These are phyloP conservation scores for Dolichomitus sp. DNA, from an alignment of 2,888 invertebrate species.

Conservation along the genomic window DNA sequence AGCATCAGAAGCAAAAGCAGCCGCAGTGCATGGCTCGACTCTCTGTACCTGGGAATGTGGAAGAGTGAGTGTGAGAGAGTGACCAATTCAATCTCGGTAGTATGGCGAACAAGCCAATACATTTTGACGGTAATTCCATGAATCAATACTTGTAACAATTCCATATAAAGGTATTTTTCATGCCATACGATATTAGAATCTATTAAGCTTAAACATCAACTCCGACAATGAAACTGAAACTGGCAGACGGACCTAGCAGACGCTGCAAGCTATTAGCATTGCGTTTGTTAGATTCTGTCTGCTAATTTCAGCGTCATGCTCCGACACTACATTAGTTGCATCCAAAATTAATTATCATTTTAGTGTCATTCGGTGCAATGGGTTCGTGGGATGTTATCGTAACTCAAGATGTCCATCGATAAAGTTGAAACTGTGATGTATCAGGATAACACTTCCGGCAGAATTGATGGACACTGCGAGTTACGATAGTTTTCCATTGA, in stretches of 20 bases:
- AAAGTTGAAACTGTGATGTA: slow-evolving; percentile 1
- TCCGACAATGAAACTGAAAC: too few relatives aligned
- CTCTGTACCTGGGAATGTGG: background rate
- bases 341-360: background rate
- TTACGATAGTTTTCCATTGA: slow-evolving; percentile 8
- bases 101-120: slow-evolving; percentile 1
- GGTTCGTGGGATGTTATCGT: background rate
- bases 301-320: too few relatives aligned
- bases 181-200: background rate
- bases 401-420: slow-evolving; percentile 7
- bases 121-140: slow-evolving; percentile 1
- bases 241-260: too few relatives aligned
- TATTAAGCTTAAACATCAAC: background rate
- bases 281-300: too few relatives aligned
- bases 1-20: slow-evolving; percentile 13
- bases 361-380: background rate
- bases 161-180: too few relatives aligned
- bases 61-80: background rate
- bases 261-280: too few relatives aligned
- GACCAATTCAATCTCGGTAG: slow-evolving; percentile 15
- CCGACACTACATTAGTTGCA: background rate
- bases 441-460: background rate
- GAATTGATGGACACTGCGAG: slow-evolving; percentile 11
- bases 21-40: slow-evolving; percentile 4
- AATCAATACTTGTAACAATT: background rate